Evolutionary conservation across 1,140 invertebrate genomes (phyloP).

Genomic region (Conopomorpha cramerella): DNA sequence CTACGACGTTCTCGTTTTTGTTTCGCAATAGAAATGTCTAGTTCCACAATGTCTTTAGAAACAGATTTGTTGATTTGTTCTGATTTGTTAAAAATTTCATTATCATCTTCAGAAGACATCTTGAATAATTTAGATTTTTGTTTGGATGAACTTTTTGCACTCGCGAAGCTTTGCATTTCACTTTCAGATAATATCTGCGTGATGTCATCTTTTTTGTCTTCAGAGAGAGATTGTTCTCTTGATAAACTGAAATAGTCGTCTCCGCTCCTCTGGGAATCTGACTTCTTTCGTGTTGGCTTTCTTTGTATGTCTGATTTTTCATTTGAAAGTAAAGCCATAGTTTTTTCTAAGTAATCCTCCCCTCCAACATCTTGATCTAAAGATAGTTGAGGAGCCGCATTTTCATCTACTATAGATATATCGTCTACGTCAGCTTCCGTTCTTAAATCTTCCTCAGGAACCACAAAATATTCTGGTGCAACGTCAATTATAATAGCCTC

Average conservation of each 20-base stretch:
- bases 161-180: slow-evolving; percentile 65
- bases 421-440: slow-evolving; percentile 87
- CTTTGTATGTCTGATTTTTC: slow-evolving; percentile 36
- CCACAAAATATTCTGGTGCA: slow-evolving; percentile 78
- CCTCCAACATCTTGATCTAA: slow-evolving; percentile 32
- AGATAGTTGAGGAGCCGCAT: slow-evolving; percentile 41
- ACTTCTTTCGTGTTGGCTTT: slow-evolving; percentile 53
- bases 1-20: slow-evolving; percentile 27
- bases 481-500: slow-evolving; percentile 91
- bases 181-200: slow-evolving; percentile 54
- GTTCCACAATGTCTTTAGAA: slow-evolving; percentile 11
- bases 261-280: slow-evolving; percentile 58
- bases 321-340: slow-evolving; percentile 33
- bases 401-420: slow-evolving; percentile 75
- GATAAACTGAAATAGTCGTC: slow-evolving; percentile 65
- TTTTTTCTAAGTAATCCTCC: slow-evolving; percentile 46
- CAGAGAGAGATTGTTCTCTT: slow-evolving; percentile 40
- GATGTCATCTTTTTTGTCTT: slow-evolving; percentile 50
- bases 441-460: slow-evolving; percentile 76
- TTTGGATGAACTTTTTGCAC: slow-evolving; percentile 62
- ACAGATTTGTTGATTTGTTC: slow-evolving; percentile 16
- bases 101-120: slow-evolving; percentile 22
- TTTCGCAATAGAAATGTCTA: slow-evolving; percentile 28
- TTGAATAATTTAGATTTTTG: slow-evolving; percentile 33
- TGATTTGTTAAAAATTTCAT: slow-evolving; percentile 32